phyloP scores from a whole-genome alignment of 2,888 invertebrate species.

The Nomada lathburiana region DNA sequence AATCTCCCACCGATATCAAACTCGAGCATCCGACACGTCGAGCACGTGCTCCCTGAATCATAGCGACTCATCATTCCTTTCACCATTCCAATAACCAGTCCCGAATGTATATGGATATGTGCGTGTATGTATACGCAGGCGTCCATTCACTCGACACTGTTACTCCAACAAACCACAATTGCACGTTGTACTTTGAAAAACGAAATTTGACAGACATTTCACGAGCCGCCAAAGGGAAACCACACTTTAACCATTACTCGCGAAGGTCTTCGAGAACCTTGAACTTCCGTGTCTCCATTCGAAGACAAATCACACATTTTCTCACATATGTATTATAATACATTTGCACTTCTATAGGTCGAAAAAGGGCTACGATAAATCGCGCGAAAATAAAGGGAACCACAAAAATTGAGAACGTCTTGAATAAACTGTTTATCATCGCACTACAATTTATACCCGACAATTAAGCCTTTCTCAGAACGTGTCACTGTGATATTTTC shows the following conservation, averaged over 20 bases:
- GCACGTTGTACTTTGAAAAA: too few species aligned
- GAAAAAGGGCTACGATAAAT: neutral
- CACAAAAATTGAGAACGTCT: too few species aligned
- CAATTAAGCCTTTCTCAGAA: too few species aligned
- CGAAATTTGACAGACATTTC: neutral
- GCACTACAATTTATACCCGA: too few species aligned
- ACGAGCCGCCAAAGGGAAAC: neutral
- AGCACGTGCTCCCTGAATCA: conserved; percentile 44
- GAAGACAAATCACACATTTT: neutral
- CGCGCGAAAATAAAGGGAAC: too few species aligned
- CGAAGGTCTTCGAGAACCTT: too few species aligned
- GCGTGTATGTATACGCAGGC: neutral
- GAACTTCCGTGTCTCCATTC: too few species aligned
- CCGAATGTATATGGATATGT: neutral
- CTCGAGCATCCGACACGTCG: conserved; percentile 12
- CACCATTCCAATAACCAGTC: conserved; percentile 27
- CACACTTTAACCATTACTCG: neutral
- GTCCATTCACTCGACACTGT: neutral
- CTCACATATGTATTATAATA: neutral
- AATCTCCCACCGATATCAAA: conserved; percentile 20
- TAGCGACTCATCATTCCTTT: conserved; percentile 36
- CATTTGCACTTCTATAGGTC: neutral
- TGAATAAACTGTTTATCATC: too few species aligned
- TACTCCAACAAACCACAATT: neutral
- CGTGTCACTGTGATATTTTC: too few species aligned